Percentiles rank a stretch among this genome's conserved stretches.
Conservation (phyloP, 1,140 invertebrate genomes). For the Leptinotarsa texana region DNA sequence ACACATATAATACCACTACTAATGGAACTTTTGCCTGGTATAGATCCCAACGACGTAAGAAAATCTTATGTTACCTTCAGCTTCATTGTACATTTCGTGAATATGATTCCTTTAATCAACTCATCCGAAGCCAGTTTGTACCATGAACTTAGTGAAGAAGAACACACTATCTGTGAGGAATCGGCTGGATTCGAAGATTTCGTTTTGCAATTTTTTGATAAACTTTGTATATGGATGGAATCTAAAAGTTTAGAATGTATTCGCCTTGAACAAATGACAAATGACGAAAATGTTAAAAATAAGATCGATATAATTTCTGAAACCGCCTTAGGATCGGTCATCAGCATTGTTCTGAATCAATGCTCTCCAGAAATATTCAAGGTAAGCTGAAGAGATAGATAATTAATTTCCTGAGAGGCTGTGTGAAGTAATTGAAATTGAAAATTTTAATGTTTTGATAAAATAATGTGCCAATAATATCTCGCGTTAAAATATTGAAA, state of each 20-base stretch:
- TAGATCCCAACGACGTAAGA: slow-evolving; percentile 87
- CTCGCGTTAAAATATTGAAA: too few species aligned
- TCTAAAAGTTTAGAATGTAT: slow-evolving; percentile 71
- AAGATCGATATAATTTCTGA: slow-evolving; percentile 74
- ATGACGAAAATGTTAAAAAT: slow-evolving; percentile 60
- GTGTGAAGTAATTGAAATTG: too few species aligned
- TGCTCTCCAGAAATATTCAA: slow-evolving; percentile 64
- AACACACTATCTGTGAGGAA: slow-evolving; percentile 75
- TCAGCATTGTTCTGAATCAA: slow-evolving; percentile 66
- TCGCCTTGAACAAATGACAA: slow-evolving; percentile 66
- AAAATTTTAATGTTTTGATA: too few species aligned
- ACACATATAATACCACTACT: slow-evolving; percentile 81
- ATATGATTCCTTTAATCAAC: slow-evolving; percentile 81
- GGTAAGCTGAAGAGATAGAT: slow-evolving; percentile 42
- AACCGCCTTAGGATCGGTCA: slow-evolving; percentile 69
- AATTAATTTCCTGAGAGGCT: too few species aligned
- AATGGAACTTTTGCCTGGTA: slow-evolving; percentile 78
- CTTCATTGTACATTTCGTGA: slow-evolving; percentile 76
- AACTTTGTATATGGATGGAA: slow-evolving; percentile 74
- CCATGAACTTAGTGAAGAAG: slow-evolving; percentile 75
- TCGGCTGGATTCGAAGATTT: slow-evolving; percentile 89
- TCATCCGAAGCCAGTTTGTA: slow-evolving; percentile 74
- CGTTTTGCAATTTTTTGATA: slow-evolving; percentile 83
- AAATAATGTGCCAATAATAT: too few species aligned
- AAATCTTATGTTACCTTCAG: slow-evolving; percentile 82